Evolutionary conservation across 2,797 vertebrate species (phyloP), one percentile per base, ranked within the genome.

Genomic region (Sebastes diploproa): DNA sequence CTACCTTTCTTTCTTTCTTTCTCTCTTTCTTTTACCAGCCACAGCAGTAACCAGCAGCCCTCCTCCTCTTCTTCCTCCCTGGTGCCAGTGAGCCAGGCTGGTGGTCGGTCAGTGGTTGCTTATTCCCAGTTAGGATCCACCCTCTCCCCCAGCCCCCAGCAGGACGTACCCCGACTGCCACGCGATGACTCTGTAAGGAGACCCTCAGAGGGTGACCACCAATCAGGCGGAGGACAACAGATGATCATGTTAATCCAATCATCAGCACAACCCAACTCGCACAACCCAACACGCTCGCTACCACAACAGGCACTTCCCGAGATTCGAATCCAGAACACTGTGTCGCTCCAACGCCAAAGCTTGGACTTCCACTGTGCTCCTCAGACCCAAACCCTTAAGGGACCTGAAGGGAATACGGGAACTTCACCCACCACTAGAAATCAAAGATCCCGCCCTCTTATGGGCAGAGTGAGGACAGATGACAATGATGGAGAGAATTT

Each of bases 11-110:
- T 13, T 85, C 23, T 58, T 78, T 84, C 7, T 32, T 34, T 79
- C 8, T 77, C 11, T 75, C 27, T 80, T 3, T 85, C 23, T 58
- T 78, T 84, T 36, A 18, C 23, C 55, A 86, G 66, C 74, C 60
- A 80, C 69, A 88, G 72, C 82, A 87, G 70, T 80, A 94, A 78
- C 85, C 94, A 93, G 87, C 93, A 93, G 84, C 93, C 94, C 6
- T 94, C 90, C 18, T 93, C 91, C 0, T 93, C 92, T 7, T 96
- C 92, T 30, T 90, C 94, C 25, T 91, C 93, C 0, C 56, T 92
- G n/a, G 83, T 68, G 50, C 87, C 85, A 63, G 88, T 94, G 81
- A 87, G 78, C 29, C 91, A 92, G 59, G 65, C 82, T 29, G 74
- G 75, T 36, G 81, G 84, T 54, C 77, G 23, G 2, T 64, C 91